Evolutionary conservation across 2,888 invertebrate species (phyloP), one percentile per base, ranked within the genome.

Genomic region (Hyposoter dolosus): DNA sequence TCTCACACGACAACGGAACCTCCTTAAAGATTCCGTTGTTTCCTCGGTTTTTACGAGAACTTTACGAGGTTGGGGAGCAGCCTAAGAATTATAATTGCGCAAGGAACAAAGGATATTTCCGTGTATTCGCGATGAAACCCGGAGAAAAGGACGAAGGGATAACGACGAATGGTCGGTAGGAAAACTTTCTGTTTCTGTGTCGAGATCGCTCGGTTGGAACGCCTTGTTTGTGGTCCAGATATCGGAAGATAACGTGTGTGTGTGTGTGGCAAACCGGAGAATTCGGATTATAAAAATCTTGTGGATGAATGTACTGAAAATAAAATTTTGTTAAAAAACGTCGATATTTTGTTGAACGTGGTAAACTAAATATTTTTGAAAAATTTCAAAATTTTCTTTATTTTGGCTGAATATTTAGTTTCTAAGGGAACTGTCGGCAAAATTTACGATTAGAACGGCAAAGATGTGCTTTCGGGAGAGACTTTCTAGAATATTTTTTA

Each of bases 161-260:
- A 60, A 32, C 60, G 56, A 10, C 17, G 78, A 78, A 32, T 6
- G 17, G 19, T 17, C n/a, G 53, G 12, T n/a, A 17, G 43, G 0
- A 19, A n/a, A 60, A 69, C 15, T 53, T 71, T 80, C 50, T 65
- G 15, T 80, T 69, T 78, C 53, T 56, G 28, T 28, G 32, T 78
- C 43, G 60, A n/a, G 66, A 60, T 45, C 12, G 19, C 23, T 63
- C n/a, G 28, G 65, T 9, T n/a, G 28, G 53, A 43, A 40, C 50
- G 28, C 65, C 43, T 81, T 50, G 45, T 72, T 72, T 81, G 43
- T 9, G 50, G 68, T 40, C 56, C 45, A 81, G 50, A 80, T 28
- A 71, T 66, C 23, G 53, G 40, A 72, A 69, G 12, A 56, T n/a
- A 40, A 65, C 10, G n/a, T 15, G 47, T 28, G 28, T 15, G n/a